Evolutionary conservation across 2,113 vertebrate species (phyloP).

Genomic region (Macroglossus sobrinus): DNA sequence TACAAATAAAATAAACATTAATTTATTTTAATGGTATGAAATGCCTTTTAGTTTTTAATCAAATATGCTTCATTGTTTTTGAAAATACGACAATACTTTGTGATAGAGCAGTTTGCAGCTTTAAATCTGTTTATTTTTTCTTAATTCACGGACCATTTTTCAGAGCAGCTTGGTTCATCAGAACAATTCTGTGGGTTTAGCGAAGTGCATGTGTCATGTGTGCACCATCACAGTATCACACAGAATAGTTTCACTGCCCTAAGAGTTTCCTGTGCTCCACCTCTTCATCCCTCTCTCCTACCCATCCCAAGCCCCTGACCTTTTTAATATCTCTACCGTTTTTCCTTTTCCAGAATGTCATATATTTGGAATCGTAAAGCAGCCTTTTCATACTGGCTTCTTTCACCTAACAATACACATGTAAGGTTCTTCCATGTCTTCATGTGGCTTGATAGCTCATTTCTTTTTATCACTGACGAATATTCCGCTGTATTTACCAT

Average conservation of each 20-base stretch:
- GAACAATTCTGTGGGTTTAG: not conserved
- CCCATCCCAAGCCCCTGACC: not conserved
- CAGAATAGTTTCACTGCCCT: not conserved
- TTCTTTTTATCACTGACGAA: not conserved
- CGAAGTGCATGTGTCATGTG: not conserved
- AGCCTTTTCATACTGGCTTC: not conserved
- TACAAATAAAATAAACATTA: not conserved
- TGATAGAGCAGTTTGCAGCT: not conserved
- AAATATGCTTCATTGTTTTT: not conserved
- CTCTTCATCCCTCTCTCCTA: rapidly evolving
- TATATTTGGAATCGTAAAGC: not conserved
- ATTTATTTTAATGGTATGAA: not conserved
- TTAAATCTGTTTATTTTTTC: not conserved
- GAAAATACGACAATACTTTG: not conserved
- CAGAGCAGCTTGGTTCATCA: not conserved
- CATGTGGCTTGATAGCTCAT: not conserved
- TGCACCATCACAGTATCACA: not conserved
- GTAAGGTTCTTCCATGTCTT: not conserved
- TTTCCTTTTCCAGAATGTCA: not conserved
- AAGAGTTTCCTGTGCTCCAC: not conserved
- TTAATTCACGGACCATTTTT: not conserved
- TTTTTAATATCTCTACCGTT: not conserved
- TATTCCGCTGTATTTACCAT: not conserved
- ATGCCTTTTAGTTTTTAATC: not conserved
- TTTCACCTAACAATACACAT: not conserved